Evolutionary conservation across 2,113 vertebrate species (phyloP).

Genomic region (Ornithorhynchus anatinus): DNA sequence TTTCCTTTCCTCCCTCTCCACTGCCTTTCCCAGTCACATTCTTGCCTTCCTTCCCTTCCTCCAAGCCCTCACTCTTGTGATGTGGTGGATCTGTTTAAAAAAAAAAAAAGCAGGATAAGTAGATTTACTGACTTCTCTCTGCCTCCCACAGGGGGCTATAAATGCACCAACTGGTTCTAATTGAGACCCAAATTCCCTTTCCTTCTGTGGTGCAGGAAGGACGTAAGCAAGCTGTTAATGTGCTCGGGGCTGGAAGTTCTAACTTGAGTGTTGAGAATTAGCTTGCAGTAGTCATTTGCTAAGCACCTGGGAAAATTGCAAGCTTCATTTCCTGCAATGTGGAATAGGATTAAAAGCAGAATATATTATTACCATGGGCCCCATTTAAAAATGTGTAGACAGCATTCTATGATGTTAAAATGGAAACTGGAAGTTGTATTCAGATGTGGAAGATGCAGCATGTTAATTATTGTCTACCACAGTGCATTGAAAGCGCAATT

Average conservation of each 20-base stretch:
- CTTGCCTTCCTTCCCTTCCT: slow-evolving; percentile 9
- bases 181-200: slow-evolving; percentile 90
- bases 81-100: slow-evolving; percentile 55
- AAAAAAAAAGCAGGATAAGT: slow-evolving; percentile 72
- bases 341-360: slow-evolving; percentile 97
- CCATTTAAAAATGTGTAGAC: slow-evolving; percentile 98
- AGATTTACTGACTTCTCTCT: slow-evolving; percentile 71
- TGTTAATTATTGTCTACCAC: slow-evolving; percentile 92
- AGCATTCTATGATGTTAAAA: slow-evolving; percentile 87
- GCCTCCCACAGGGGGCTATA: slow-evolving; percentile 80
- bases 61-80: slow-evolving; percentile 41
- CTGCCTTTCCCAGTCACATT: too few species aligned
- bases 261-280: slow-evolving; percentile 90
- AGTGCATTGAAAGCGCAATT: slow-evolving; percentile 80
- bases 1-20: slow-evolving; percentile 12
- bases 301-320: slow-evolving; percentile 92
- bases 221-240: slow-evolving; percentile 85
- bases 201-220: slow-evolving; percentile 89
- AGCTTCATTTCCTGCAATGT: slow-evolving; percentile 83
- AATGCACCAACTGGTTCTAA: slow-evolving; percentile 90
- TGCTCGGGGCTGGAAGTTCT: slow-evolving; percentile 83
- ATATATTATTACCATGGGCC: slow-evolving; percentile 96
- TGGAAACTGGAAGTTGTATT: slow-evolving; percentile 93
- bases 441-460: slow-evolving; percentile 82
- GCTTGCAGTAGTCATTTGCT: slow-evolving; percentile 91